Conservation (phyloP, 2,113 vertebrate species). For the Oncorhynchus kisutch region DNA sequence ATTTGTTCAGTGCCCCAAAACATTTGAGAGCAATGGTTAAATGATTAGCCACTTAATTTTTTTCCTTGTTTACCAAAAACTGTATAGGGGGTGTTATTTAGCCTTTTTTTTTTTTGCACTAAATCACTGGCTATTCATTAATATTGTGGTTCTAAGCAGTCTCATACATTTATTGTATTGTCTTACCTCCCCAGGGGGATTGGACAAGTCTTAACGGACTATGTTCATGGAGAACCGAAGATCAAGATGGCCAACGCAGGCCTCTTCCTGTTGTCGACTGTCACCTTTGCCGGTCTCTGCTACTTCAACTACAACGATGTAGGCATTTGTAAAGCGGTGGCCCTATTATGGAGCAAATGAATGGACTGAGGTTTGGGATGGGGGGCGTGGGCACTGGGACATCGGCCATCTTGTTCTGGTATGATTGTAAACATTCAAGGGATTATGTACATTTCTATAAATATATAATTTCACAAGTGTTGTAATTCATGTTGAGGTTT, state of each 20-base stretch:
- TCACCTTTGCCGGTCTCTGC: constrained; percentile 95
- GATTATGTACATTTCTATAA: constrained; percentile 69
- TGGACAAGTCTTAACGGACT: constrained; percentile 91
- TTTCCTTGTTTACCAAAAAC: too few relatives aligned
- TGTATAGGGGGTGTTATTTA: too few relatives aligned
- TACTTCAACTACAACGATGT: constrained; percentile 96
- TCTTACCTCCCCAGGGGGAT: constrained; percentile 79
- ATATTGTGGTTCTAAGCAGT: neutral
- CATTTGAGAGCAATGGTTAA: too few relatives aligned
- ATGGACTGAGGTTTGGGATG: constrained; percentile 26
- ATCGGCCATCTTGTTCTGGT: constrained; percentile 16
- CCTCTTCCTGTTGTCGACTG: constrained; percentile 81
- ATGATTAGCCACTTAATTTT: too few relatives aligned
- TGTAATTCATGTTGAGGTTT: constrained; percentile 24
- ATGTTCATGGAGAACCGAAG: constrained; percentile 81
- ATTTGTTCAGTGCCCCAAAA: too few relatives aligned
- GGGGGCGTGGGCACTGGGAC: constrained; percentile 9
- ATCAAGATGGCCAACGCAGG: constrained; percentile 79
- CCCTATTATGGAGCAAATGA: constrained; percentile 93
- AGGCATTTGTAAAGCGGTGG: constrained; percentile 93
- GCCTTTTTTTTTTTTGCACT: too few relatives aligned
- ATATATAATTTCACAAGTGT: constrained; percentile 59
- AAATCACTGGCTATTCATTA: too few relatives aligned
- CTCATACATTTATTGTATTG: neutral
- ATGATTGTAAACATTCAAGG: constrained; percentile 49